These are phyloP conservation scores for Bombus terrestris DNA, from an alignment of 1,140 invertebrate species.

Conservation along the genomic window DNA sequence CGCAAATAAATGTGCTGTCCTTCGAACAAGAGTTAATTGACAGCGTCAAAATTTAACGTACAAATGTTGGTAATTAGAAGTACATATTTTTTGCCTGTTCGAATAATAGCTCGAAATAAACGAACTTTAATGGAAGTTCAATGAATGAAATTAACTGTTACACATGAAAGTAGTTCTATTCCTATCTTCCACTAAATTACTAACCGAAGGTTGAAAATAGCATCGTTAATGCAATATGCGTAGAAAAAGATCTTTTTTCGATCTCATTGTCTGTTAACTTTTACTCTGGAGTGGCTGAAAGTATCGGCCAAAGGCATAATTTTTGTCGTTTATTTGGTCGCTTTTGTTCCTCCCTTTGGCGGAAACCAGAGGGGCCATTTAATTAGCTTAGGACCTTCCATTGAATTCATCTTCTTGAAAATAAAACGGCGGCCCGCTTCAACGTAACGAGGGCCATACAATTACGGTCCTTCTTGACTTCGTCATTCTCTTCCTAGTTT, in stretches of 20 bases:
- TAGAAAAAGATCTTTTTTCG: neutral
- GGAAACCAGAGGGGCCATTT: conserved; percentile 7
- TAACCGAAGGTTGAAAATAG: neutral
- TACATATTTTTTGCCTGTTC: neutral
- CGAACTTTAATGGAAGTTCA: neutral
- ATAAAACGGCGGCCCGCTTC: neutral
- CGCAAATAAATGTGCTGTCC: neutral
- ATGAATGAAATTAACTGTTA: too few species aligned
- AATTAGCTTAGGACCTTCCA: conserved; percentile 14
- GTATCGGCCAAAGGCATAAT: too few species aligned
- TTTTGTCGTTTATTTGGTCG: neutral
- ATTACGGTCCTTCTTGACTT: conserved; percentile 6
- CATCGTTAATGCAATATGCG: neutral
- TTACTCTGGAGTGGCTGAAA: neutral
- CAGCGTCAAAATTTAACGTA: neutral
- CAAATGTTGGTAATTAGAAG: neutral
- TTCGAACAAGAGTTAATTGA: conserved; percentile 25
- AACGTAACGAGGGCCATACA: conserved; percentile 7
- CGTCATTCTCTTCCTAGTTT: neutral
- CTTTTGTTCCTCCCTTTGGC: neutral
- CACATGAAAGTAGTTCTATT: neutral
- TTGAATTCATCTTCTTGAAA: conserved; percentile 22
- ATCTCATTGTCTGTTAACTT: neutral
- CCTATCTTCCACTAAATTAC: neutral
- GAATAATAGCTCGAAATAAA: conserved; percentile 3